phyloP scores from a whole-genome alignment of 2,113 vertebrate genomes.

The Sinocyclocheilus rhinocerous region DNA sequence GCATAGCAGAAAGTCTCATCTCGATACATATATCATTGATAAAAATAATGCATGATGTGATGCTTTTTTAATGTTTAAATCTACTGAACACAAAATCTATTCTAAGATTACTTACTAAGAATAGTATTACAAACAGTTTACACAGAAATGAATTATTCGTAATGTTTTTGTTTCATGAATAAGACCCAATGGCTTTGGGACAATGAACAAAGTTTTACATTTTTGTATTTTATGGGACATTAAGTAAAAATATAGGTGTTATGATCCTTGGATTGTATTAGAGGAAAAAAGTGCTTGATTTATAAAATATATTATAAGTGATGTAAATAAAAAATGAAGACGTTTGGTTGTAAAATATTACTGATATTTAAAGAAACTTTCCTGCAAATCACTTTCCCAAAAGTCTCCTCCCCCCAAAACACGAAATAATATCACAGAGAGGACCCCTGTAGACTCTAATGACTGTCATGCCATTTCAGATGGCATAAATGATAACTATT shows the following conservation, averaged over 20 bases:
- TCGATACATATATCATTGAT: neutral
- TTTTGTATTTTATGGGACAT: neutral
- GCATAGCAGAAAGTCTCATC: too few relatives aligned
- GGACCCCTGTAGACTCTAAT: neutral
- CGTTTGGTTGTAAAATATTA: neutral
- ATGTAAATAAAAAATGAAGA: neutral
- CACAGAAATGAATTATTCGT: neutral
- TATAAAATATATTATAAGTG: too few relatives aligned
- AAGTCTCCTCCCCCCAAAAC: neutral
- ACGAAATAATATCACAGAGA: neutral
- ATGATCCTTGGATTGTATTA: neutral
- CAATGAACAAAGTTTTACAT: neutral
- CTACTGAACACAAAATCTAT: too few relatives aligned
- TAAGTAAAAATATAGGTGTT: neutral
- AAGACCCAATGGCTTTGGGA: neutral
- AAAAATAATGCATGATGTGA: neutral
- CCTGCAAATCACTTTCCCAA: neutral
- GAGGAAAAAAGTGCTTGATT: neutral
- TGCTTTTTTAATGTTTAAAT: neutral
- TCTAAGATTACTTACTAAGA: too few relatives aligned
- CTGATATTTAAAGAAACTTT: neutral
- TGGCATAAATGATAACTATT: neutral
- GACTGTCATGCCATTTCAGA: neutral
- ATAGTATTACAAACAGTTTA: neutral
- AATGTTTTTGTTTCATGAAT: conserved; percentile 2